Conservation (phyloP, 2,888 invertebrate species). For the Plagodis dolabraria region DNA sequence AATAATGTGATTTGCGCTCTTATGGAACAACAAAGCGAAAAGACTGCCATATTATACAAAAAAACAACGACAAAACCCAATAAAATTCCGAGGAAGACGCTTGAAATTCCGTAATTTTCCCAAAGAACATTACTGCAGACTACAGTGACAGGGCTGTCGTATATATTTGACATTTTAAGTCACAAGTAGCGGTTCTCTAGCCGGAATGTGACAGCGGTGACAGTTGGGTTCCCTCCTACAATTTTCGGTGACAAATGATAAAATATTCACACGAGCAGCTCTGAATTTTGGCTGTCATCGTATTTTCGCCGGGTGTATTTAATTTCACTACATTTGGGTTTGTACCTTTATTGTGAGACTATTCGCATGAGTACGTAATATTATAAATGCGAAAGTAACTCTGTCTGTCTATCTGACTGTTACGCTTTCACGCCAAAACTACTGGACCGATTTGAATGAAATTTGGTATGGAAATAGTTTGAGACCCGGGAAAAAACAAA, state of each 20-base stretch:
- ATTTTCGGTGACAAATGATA: conserved; percentile 14
- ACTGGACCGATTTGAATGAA: no score
- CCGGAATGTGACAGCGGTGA: conserved; percentile 10
- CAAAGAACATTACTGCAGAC: conserved; percentile 5
- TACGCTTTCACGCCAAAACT: no score
- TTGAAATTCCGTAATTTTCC: not conserved
- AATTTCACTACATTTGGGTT: conserved; percentile 9
- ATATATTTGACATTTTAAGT: conserved; percentile 22
- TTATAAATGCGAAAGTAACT: no score
- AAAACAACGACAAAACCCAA: not conserved
- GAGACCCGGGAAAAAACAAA: no score
- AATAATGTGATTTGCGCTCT: no score
- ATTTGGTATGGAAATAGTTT: no score
- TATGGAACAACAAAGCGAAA: no score
- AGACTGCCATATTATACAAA: not conserved
- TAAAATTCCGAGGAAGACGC: no score
- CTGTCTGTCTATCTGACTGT: no score
- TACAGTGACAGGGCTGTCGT: conserved; percentile 7
- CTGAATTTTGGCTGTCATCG: conserved; percentile 9
- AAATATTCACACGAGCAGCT: conserved; percentile 12
- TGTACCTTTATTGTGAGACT: not conserved
- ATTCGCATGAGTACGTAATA: no score
- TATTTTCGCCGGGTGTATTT: conserved; percentile 8
- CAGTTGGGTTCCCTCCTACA: conserved; percentile 5
- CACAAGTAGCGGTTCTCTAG: conserved; percentile 9